phyloP scores from a whole-genome alignment of 2,888 invertebrate genomes.

The Phrixothrix hirtus region DNA sequence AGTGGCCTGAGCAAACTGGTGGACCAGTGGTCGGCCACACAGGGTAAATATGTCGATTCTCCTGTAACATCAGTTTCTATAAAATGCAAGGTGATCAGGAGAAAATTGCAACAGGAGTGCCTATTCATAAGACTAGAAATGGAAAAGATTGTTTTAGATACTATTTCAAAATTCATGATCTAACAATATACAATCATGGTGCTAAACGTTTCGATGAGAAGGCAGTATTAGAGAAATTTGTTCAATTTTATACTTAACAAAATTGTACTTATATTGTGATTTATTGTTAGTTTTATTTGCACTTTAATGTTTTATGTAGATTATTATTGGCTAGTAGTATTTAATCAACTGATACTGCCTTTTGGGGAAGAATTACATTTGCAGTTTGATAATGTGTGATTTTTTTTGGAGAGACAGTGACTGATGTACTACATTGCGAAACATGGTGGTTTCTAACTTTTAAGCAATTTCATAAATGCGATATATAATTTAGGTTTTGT shows the following conservation, averaged over 20 bases:
- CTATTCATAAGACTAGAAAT: constrained; percentile 43
- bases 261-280: constrained; percentile 31
- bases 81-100: constrained; percentile 4
- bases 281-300: constrained; percentile 30
- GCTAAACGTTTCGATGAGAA: constrained; percentile 32
- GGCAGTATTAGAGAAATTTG: constrained; percentile 40
- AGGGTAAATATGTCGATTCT: constrained; percentile 16
- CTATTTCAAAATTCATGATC: constrained; percentile 23
- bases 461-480: constrained; percentile 30
- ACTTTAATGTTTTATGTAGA: constrained; percentile 17
- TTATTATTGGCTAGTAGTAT: constrained; percentile 26
- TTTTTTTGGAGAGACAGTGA: constrained; percentile 36
- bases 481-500: constrained; percentile 25
- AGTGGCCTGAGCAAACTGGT: constrained; percentile 28
- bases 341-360: constrained; percentile 33
- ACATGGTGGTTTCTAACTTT: constrained; percentile 39
- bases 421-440: constrained; percentile 38
- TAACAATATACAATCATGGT: constrained; percentile 30
- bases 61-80: neutral
- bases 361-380: constrained; percentile 29
- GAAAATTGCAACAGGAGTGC: constrained; percentile 44
- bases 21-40: constrained; percentile 38
- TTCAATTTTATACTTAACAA: constrained; percentile 17
- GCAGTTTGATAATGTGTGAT: constrained; percentile 30
- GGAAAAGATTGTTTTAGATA: constrained; percentile 38